Percentiles rank a stretch among this genome's conserved stretches.
Conservation (phyloP, 2,888 invertebrate species). For the Caenorhabditis japonica region DNA sequence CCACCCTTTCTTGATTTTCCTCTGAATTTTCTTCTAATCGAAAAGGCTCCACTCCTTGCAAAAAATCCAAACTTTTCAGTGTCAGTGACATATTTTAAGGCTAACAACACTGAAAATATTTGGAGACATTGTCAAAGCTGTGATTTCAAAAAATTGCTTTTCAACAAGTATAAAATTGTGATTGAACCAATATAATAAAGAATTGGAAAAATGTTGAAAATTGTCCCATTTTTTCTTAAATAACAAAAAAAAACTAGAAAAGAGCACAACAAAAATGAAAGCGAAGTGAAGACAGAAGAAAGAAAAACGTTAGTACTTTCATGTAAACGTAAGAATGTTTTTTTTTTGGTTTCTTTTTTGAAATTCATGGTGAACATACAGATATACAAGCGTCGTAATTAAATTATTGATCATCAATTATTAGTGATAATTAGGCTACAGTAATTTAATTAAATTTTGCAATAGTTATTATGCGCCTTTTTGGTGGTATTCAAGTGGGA, state of each 20-base stretch:
- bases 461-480: constrained; percentile 3
- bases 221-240: too few species aligned
- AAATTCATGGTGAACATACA: constrained; percentile 3
- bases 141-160: too few species aligned
- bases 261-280: not conserved
- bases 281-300: too few species aligned
- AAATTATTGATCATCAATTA: too few species aligned
- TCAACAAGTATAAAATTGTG: too few species aligned
- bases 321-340: too few species aligned
- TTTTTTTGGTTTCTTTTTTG: too few species aligned
- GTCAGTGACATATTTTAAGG: constrained; percentile 33
- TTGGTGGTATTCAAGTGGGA: constrained; percentile 9
- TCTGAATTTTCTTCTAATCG: constrained; percentile 20
- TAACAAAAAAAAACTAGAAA: constrained; percentile 1
- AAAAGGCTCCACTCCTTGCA: constrained; percentile 38
- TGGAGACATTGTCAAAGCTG: too few species aligned
- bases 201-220: too few species aligned
- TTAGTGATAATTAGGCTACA: not conserved
- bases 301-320: too few species aligned
- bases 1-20: constrained; percentile 11
- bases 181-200: too few species aligned
- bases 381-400: constrained; percentile 2
- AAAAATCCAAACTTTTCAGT: constrained; percentile 43
- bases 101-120: too few species aligned
- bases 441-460: not conserved